A percentile compares a stretch with the other conserved stretches of the same genome.
Evolutionary conservation across 2,888 invertebrate species (phyloP).

Genomic region (Temnothorax rugatulus): DNA sequence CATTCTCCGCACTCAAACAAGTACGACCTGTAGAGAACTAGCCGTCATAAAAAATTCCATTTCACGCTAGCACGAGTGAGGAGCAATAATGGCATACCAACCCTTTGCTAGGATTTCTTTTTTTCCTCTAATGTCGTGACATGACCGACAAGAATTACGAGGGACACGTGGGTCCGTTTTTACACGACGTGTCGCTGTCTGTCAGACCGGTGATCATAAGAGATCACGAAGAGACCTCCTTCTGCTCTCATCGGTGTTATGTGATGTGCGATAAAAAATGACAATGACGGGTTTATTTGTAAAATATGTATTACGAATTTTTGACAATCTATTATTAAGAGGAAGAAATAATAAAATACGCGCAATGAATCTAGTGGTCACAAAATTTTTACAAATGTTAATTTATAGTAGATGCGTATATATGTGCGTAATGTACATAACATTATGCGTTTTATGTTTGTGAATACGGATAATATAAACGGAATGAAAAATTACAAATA

Average conservation of each 20-base stretch:
- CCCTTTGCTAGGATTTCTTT: slow-evolving; percentile 23
- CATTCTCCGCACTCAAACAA: slow-evolving; percentile 18
- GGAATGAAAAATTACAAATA: not conserved
- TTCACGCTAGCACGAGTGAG: slow-evolving; percentile 45
- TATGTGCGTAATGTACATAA: not conserved
- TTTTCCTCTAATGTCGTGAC: slow-evolving; percentile 29
- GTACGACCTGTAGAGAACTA: slow-evolving; percentile 58
- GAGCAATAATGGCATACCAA: slow-evolving; percentile 56
- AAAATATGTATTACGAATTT: not conserved
- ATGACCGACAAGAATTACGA: slow-evolving; percentile 28
- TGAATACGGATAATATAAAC: not conserved
- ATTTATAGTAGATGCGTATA: not conserved
- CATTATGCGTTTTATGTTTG: not conserved
- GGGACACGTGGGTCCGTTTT: not conserved
- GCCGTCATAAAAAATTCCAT: slow-evolving; percentile 70
- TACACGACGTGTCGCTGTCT: slow-evolving; percentile 3
- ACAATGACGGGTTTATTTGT: not conserved
- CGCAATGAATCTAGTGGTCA: not conserved
- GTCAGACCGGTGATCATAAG: slow-evolving; percentile 4
- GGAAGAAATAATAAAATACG: not conserved
- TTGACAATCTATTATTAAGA: not conserved
- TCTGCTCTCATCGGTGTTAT: not conserved
- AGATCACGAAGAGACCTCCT: slow-evolving; percentile 9
- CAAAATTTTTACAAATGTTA: slow-evolving; percentile 8
- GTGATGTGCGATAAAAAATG: not conserved